Base-by-base conservation (phyloP, 2,888 invertebrate species). In the Aphodius sticticus region DNA sequence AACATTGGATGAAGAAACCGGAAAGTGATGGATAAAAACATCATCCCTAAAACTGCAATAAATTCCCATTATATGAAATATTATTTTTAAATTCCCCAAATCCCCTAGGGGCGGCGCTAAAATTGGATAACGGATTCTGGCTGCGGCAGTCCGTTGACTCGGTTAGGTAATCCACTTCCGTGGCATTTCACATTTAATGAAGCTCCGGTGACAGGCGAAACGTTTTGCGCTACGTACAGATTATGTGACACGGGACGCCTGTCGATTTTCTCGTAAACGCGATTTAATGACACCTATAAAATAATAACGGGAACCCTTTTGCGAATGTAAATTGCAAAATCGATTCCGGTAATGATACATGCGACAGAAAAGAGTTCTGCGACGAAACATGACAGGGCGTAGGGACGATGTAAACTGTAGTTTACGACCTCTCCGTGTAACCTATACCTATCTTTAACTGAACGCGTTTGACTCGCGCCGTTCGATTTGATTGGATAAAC, bases 281-380 rank as follows among this genome's bases (percentile, higher is more conserved):
- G 74, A 74, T 74, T 74, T 74, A 74, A 74, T 74, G 74, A n/a
- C 36, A 35, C 74, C 74, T 53, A 37, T 74, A 74, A 74, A 74
- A 74, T 74, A 74, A 74, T 74, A 74, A 74, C 37, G 37, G 26
- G 71, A 12, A 71, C 53, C 16, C 71, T 12, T 35, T 16, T 12
- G 71, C 35, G 74, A 37, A 37, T 37, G 74, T 36, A 74, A 74
- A 74, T 74, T 74, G 74, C 74, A 74, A 35, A 74, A 74, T 74
- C 74, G 74, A 74, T 74, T 7, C n/a, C 53, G 36, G 74, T 74
- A 74, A 74, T 74, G 74, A 74, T 35, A 74, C 74, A 35, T 6
- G 36, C 74, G 53, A 12, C 74, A 36, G 74, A 74, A 74, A 26
- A 74, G n/a, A 37, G 74, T 12, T 36, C 35, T 74, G 74, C 74